Evolutionary conservation across 2,113 vertebrate genomes (phyloP), one percentile per base, ranked within the genome.

Genomic region (Motacilla tschutschensis): DNA sequence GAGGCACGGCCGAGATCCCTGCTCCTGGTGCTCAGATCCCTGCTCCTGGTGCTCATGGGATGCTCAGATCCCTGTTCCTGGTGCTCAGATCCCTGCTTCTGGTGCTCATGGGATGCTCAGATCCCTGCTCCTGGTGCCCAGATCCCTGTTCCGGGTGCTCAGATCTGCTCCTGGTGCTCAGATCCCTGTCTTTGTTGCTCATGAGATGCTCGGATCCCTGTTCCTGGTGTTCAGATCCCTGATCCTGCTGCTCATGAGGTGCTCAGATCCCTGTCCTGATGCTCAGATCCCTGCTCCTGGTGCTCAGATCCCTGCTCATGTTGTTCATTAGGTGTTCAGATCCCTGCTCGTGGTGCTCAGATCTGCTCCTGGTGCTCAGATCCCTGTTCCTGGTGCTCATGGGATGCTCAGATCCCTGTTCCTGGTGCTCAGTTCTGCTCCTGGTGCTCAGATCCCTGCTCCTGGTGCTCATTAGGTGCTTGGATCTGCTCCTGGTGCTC

Each of bases 291-390:
- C 18, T 51, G 21, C 15, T 69, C 26, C 46, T 67, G 22, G 0
- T 43, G 28, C 35, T 24, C 47, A 10, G 6, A 38, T 24, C 18
- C n/a, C n/a, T 65, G 25, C 17, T 28, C 43, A 16, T 46, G 50
- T 3, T n/a, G 22, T 3, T 40, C 14, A 3, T 8, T 1, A 15
- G 10, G 5, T 29, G 6, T 13, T 17, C 48, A 18, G 5, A 66
- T 36, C 63, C 46, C 28, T n/a, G n/a, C n/a, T n/a, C n/a, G n/a
- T n/a, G n/a, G n/a, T n/a, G n/a, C n/a, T n/a, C n/a, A n/a, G n/a
- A n/a, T n/a, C n/a, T n/a, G 33, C 33, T 29, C 14, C 6, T 3
- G 29, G 18, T 53, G 51, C 29, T 50, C 2, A 22, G n/a, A 78
- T 78, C 66, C 43, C 43, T 26, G 12, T 57, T 88, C 70, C 69